Evolutionary conservation across 2,113 vertebrate genomes (phyloP).

Genomic region (Enhydra lutris): DNA sequence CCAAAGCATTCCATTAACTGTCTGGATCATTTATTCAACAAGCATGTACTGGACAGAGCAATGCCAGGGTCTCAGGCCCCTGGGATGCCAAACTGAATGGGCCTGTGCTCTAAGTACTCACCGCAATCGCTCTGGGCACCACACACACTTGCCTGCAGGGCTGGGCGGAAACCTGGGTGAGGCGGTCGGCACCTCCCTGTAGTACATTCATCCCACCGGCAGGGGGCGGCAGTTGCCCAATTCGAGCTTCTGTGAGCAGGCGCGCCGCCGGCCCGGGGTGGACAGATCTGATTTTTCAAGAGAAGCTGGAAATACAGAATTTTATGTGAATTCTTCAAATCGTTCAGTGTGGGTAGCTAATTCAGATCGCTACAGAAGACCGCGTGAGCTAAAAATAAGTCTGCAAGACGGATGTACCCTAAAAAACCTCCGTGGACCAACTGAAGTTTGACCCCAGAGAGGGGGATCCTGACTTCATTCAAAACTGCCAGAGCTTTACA

Average conservation of each 20-base stretch:
- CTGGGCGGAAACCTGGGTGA: fast-evolving
- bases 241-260: neutral
- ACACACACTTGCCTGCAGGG: too few relatives aligned
- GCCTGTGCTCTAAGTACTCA: too few relatives aligned
- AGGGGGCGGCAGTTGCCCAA: neutral
- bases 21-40: neutral
- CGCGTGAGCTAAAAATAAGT: neutral
- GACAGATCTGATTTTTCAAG: neutral
- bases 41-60: neutral
- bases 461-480: neutral
- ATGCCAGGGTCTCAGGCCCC: too few relatives aligned
- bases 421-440: neutral
- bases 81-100: neutral
- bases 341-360: neutral
- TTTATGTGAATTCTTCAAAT: neutral
- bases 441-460: neutral
- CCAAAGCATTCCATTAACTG: neutral
- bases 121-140: fast-evolving
- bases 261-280: fast-evolving
- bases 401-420: neutral
- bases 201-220: fast-evolving
- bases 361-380: neutral
- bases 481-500: neutral
- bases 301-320: neutral
- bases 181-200: neutral